Percentiles rank a stretch among this genome's conserved stretches.
These are phyloP conservation scores for Macaria liturata DNA, from an alignment of 2,888 invertebrate genomes.

Conservation along the genomic window DNA sequence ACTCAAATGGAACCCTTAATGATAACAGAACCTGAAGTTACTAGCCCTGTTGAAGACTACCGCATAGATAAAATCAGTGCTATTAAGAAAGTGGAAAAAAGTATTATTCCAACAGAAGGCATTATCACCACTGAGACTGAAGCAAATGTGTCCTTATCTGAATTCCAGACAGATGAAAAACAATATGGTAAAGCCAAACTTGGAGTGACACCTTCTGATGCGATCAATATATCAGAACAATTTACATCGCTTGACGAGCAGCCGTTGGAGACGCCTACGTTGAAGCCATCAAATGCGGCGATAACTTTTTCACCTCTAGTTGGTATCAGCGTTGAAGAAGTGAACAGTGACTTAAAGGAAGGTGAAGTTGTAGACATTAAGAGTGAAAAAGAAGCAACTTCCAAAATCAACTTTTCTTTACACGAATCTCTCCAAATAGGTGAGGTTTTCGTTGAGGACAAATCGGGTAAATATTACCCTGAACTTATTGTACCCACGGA, in stretches of 20 bases:
- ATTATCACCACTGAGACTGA: slow-evolving; percentile 83
- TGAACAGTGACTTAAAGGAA: slow-evolving; percentile 85
- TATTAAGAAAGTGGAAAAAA: slow-evolving; percentile 51
- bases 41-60: slow-evolving; percentile 54
- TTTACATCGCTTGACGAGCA: slow-evolving; percentile 84
- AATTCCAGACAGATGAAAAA: slow-evolving; percentile 60
- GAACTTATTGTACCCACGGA: slow-evolving; percentile 91
- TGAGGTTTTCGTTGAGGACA: slow-evolving; percentile 87
- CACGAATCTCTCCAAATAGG: slow-evolving; percentile 86
- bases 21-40: slow-evolving; percentile 63
- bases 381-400: slow-evolving; percentile 76
- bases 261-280: slow-evolving; percentile 72
- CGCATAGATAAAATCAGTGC: slow-evolving; percentile 36
- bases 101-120: slow-evolving; percentile 60
- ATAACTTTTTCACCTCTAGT: slow-evolving; percentile 84
- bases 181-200: slow-evolving; percentile 79
- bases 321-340: slow-evolving; percentile 86
- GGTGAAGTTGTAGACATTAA: slow-evolving; percentile 72
- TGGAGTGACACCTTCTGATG: slow-evolving; percentile 85
- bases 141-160: slow-evolving; percentile 70
- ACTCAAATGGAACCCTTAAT: slow-evolving; percentile 63
- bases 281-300: slow-evolving; percentile 80
- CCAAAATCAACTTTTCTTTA: slow-evolving; percentile 85
- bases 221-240: slow-evolving; percentile 85
- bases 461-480: slow-evolving; percentile 90